Percentiles rank a stretch among this genome's conserved stretches.
phyloP scores from a whole-genome alignment of 2,113 vertebrate genomes.

The Lagopus leucura region DNA sequence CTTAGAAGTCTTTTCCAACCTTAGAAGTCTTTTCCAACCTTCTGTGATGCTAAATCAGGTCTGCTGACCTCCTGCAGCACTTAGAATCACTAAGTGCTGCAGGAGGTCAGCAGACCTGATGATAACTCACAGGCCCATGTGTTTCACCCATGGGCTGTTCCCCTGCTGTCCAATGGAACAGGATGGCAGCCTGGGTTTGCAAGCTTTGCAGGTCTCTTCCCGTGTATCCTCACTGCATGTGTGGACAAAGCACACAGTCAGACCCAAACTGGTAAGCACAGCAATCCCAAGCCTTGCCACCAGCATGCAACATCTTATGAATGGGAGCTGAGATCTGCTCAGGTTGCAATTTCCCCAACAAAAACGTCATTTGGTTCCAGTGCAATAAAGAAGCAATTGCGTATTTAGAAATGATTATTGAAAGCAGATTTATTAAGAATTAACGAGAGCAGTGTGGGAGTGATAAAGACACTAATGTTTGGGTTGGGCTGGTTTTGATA shows the following conservation, averaged over 20 bases:
- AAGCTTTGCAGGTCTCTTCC: neutral
- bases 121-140: neutral
- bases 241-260: neutral
- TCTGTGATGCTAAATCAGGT: too few species aligned
- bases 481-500: constrained; percentile 31
- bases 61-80: too few species aligned
- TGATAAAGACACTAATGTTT: constrained; percentile 14
- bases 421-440: constrained; percentile 58
- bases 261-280: neutral
- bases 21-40: too few species aligned
- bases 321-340: accelerated
- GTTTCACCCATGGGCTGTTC: too few species aligned
- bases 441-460: neutral
- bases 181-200: neutral
- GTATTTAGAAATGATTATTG: neutral
- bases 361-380: accelerated
- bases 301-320: accelerated
- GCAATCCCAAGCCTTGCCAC: neutral
- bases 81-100: neutral
- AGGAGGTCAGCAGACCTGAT: neutral
- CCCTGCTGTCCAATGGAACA: neutral
- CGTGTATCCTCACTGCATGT: too few species aligned
- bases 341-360: neutral
- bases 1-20: too few species aligned
- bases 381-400: neutral